phyloP scores from a whole-genome alignment of 2,113 vertebrate species.

The Callospermophilus lateralis region DNA sequence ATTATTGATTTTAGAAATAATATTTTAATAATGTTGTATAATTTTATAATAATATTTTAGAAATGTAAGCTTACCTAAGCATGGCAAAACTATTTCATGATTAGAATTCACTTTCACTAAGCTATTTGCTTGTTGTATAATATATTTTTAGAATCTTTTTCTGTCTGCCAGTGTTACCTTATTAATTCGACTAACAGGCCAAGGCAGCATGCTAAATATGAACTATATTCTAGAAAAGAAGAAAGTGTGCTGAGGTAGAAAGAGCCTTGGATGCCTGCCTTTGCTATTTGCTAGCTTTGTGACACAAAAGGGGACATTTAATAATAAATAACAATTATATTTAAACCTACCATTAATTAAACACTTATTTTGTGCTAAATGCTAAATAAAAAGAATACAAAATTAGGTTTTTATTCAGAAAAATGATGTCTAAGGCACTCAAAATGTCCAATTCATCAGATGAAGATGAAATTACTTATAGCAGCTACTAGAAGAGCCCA shows the following conservation, averaged over 20 bases:
- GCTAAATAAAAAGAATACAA: neutral
- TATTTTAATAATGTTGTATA: neutral
- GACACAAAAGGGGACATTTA: slow-evolving; percentile 1
- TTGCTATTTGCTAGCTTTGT: slow-evolving; percentile 36
- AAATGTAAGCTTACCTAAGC: neutral
- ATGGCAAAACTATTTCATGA: slow-evolving; percentile 9
- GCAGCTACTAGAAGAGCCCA: neutral
- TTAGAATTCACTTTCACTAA: slow-evolving; percentile 47
- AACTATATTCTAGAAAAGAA: slow-evolving; percentile 17
- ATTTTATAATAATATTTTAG: slow-evolving; percentile 10
- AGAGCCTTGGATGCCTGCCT: neutral
- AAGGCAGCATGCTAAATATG: neutral
- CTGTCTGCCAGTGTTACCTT: slow-evolving; percentile 23
- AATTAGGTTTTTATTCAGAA: slow-evolving; percentile 39
- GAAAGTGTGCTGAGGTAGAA: neutral
- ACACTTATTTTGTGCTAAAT: slow-evolving; percentile 42
- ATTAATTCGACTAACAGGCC: slow-evolving; percentile 13
- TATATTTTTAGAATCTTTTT: slow-evolving; percentile 51
- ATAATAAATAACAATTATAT: neutral
- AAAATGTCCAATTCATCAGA: slow-evolving; percentile 10
- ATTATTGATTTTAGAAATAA: slow-evolving; percentile 10
- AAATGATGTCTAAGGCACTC: slow-evolving; percentile 20
- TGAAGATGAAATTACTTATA: neutral
- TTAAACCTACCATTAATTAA: neutral
- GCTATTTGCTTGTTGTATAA: neutral